A percentile compares a stretch with the other conserved stretches of the same genome.
phyloP scores from a whole-genome alignment of 2,113 vertebrate species.

The Brachyistius frenatus region DNA sequence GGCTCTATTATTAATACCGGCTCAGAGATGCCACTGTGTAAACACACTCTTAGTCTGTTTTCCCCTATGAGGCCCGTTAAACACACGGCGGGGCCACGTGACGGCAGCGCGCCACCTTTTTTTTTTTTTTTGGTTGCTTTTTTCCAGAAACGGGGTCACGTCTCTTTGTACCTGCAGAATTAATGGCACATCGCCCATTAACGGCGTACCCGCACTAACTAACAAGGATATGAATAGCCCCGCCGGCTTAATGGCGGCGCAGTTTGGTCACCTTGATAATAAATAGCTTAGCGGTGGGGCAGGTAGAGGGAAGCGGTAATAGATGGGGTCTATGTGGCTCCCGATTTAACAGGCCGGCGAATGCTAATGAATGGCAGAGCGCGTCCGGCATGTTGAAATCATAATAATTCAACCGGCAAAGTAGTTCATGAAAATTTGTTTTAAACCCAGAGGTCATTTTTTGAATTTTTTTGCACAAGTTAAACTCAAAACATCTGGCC shows the following conservation, averaged over 20 bases:
- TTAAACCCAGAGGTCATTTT: neutral
- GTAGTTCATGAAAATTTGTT: neutral
- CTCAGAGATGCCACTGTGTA: conserved; percentile 79
- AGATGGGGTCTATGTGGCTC: conserved; percentile 23
- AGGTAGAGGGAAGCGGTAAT: conserved; percentile 52
- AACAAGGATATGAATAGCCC: conserved; percentile 58
- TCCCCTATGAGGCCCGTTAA: conserved; percentile 62
- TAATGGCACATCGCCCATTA: conserved; percentile 60
- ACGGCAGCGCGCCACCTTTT: conserved; percentile 4
- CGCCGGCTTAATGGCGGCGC: conserved; percentile 50
- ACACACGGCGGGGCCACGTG: conserved; percentile 35
- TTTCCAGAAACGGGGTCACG: conserved; percentile 62
- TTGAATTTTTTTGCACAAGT: too few relatives aligned
- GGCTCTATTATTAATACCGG: conserved; percentile 81
- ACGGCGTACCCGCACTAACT: conserved; percentile 55
- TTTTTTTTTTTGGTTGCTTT: conserved; percentile 13
- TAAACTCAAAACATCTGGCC: too few relatives aligned
- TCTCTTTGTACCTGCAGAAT: conserved; percentile 74
- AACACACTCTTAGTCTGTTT: conserved; percentile 71
- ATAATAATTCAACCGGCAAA: neutral
- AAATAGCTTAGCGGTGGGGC: conserved; percentile 55
- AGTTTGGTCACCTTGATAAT: conserved; percentile 66
- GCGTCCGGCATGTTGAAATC: conserved; percentile 21
- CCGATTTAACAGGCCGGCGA: conserved; percentile 30
- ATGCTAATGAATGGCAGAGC: conserved; percentile 22